Conservation (phyloP, 2,797 vertebrate genomes). For the Monodelphis domestica region DNA sequence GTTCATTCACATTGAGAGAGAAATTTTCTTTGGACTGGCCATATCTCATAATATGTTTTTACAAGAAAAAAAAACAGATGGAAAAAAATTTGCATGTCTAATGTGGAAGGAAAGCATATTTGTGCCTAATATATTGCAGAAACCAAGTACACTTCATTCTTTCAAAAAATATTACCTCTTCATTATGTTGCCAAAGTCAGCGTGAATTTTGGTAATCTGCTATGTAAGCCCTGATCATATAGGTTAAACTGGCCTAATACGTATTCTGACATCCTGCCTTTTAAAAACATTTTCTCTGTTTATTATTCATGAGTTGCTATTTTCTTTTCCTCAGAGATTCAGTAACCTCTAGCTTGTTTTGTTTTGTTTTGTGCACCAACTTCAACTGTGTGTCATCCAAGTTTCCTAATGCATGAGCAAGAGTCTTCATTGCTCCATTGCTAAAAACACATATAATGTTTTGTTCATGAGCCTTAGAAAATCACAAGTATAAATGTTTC, state of each 20-base stretch:
- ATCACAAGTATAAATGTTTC: slow-evolving; percentile 63
- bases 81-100: slow-evolving; percentile 74
- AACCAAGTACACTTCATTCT: slow-evolving; percentile 80
- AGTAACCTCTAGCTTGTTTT: slow-evolving; percentile 50
- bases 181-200: slow-evolving; percentile 78
- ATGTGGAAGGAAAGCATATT: slow-evolving; percentile 79
- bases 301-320: slow-evolving; percentile 72
- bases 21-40: slow-evolving; percentile 77
- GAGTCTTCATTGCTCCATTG: slow-evolving; percentile 53
- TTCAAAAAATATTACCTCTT: slow-evolving; percentile 83
- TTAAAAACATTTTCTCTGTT: slow-evolving; percentile 73
- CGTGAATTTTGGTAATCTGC: slow-evolving; percentile 78
- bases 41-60: slow-evolving; percentile 79
- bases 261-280: slow-evolving; percentile 63
- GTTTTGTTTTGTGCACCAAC: slow-evolving; percentile 43
- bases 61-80: slow-evolving; percentile 84
- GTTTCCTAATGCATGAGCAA: slow-evolving; percentile 69
- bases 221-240: slow-evolving; percentile 73
- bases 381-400: slow-evolving; percentile 59
- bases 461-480: slow-evolving; percentile 60
- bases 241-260: slow-evolving; percentile 72
- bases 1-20: slow-evolving; percentile 67
- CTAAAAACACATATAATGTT: slow-evolving; percentile 66
- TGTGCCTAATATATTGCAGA: slow-evolving; percentile 79
- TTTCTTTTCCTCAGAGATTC: slow-evolving; percentile 65